Conservation (phyloP, 2,888 invertebrate genomes). For the Clanis bilineata region DNA sequence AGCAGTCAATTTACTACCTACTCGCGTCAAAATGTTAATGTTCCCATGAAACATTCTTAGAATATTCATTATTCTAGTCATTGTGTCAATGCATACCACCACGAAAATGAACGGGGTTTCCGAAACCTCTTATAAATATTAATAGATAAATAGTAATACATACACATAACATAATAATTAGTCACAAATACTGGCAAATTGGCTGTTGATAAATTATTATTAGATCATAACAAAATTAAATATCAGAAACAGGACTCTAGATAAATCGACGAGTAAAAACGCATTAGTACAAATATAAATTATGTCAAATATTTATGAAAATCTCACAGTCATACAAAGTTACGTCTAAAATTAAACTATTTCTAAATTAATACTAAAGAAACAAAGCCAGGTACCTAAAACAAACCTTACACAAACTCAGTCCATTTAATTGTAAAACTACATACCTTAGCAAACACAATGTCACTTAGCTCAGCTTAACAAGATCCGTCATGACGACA, state of each 20-base stretch:
- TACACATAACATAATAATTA: background rate
- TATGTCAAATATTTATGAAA: conserved; percentile 32
- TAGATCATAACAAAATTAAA: conserved; percentile 33
- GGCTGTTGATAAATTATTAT: background rate
- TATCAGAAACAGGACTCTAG: conserved; percentile 21
- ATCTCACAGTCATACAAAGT: conserved; percentile 47
- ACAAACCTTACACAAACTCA: conserved; percentile 57
- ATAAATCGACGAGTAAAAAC: background rate
- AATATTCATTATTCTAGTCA: conserved; percentile 28
- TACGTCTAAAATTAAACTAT: conserved; percentile 55
- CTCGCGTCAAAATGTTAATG: conserved; percentile 6
- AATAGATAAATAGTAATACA: conserved; percentile 2
- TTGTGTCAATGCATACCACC: background rate
- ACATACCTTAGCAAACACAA: conserved; percentile 22
- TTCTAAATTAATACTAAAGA: conserved; percentile 52
- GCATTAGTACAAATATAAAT: conserved; percentile 23
- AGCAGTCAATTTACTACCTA: background rate
- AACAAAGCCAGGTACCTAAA: conserved; percentile 58
- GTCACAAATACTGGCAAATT: background rate
- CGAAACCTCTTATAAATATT: conserved; percentile 36
- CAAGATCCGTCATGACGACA: conserved; percentile 25
- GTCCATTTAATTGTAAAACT: conserved; percentile 42
- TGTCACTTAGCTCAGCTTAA: conserved; percentile 26
- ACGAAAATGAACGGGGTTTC: conserved; percentile 38
- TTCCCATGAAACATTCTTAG: conserved; percentile 17